These are phyloP conservation scores for Chloroceryle amazona DNA, from an alignment of 2,797 vertebrate genomes.

Conservation along the genomic window DNA sequence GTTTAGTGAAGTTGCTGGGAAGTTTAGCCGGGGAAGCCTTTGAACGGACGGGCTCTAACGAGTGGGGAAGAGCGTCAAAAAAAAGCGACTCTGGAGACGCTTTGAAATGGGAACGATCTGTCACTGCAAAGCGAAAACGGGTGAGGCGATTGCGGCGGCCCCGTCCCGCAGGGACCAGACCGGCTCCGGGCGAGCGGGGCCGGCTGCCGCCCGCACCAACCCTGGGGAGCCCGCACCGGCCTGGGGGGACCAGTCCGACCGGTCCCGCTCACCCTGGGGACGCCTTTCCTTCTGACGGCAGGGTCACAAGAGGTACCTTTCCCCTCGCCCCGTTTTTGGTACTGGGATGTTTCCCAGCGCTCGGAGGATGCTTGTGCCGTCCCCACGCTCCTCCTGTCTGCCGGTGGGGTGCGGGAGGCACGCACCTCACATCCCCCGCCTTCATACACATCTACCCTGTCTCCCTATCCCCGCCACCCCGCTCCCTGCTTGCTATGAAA, in stretches of 20 bases:
- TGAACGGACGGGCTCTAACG: background rate
- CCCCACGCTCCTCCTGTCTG: background rate
- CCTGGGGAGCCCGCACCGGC: background rate
- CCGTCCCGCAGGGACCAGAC: background rate
- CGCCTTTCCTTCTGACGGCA: background rate
- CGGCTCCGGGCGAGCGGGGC: background rate
- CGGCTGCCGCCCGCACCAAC: background rate
- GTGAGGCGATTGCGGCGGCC: background rate
- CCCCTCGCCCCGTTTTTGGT: background rate
- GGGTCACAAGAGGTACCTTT: background rate
- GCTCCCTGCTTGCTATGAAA: background rate
- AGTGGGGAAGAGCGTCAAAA: background rate
- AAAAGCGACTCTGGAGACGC: background rate
- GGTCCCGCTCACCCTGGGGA: background rate
- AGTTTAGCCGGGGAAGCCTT: constrained; percentile 16
- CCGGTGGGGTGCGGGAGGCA: background rate
- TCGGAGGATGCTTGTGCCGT: background rate
- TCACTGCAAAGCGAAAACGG: background rate
- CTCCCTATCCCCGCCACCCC: background rate
- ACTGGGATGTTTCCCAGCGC: background rate
- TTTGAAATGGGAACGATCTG: background rate
- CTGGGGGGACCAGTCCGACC: background rate
- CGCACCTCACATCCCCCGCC: background rate
- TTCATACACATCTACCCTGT: background rate
- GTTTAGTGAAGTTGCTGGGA: constrained; percentile 7